Evolutionary conservation across 2,888 invertebrate species (phyloP).

Genomic region (Drosophila dives): DNA sequence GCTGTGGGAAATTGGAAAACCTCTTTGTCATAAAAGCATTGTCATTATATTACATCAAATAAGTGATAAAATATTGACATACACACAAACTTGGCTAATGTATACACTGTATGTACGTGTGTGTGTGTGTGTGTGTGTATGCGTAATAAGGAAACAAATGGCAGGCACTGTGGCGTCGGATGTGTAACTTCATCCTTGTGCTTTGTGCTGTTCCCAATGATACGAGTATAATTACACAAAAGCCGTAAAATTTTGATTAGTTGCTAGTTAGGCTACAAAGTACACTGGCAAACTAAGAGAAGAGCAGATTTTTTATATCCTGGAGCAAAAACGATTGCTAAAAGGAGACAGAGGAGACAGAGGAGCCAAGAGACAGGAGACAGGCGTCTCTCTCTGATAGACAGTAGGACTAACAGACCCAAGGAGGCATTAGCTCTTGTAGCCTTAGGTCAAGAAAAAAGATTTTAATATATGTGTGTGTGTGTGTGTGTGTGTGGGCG

Average conservation of each 20-base stretch:
- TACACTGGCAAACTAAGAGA: slow-evolving; percentile 8
- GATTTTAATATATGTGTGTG: not conserved
- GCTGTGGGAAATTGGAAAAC: not conserved
- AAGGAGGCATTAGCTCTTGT: not conserved
- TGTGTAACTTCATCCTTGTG: slow-evolving; percentile 1
- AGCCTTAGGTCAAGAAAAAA: not conserved
- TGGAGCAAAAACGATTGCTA: not conserved
- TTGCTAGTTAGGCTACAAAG: slow-evolving; percentile 3
- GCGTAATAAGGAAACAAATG: slow-evolving; percentile 64
- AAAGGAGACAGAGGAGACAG: not conserved
- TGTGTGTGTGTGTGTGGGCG: not conserved
- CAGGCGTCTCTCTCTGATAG: not conserved
- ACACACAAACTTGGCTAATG: slow-evolving; percentile 1
- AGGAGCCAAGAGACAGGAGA: not conserved
- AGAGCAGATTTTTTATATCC: slow-evolving; percentile 2
- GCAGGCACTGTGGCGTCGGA: slow-evolving; percentile 7
- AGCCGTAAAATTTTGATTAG: slow-evolving; percentile 58
- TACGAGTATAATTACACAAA: slow-evolving; percentile 59
- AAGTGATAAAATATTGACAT: slow-evolving; percentile 15
- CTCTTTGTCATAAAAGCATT: not conserved
- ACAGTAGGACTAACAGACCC: not conserved
- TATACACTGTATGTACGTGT: not conserved
- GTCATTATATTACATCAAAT: slow-evolving; percentile 37
- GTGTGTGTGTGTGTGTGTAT: slow-evolving; percentile 12
- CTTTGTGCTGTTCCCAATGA: slow-evolving; percentile 10